A percentile compares a stretch with the other conserved stretches of the same genome.
These are phyloP conservation scores for Galeruca laticollis DNA, from an alignment of 2,888 invertebrate species.

Conservation along the genomic window DNA sequence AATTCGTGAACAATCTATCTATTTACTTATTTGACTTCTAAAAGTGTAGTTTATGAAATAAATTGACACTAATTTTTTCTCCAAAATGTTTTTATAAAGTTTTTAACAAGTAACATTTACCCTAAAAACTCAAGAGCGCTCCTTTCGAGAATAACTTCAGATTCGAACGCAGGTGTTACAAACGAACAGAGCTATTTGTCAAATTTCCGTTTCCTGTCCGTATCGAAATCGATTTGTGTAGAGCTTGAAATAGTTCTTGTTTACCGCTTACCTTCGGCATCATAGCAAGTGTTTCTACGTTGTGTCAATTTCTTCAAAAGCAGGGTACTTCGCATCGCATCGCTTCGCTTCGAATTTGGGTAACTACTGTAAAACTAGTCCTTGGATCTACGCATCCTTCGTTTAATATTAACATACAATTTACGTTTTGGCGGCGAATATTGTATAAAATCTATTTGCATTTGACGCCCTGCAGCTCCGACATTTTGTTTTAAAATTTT, in stretches of 20 bases:
- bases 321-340: conserved; percentile 41
- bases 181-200: neutral
- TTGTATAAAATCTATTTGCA: conserved; percentile 56
- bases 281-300: conserved; percentile 19
- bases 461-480: conserved; percentile 61
- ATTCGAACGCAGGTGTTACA: neutral
- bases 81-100: too few relatives aligned
- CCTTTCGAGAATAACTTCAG: too few relatives aligned
- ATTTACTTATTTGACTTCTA: too few relatives aligned
- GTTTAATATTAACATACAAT: conserved; percentile 59
- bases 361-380: conserved; percentile 66
- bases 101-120: too few relatives aligned
- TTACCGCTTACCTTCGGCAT: conserved; percentile 25
- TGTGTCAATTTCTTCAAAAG: conserved; percentile 44
- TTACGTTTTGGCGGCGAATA: conserved; percentile 67
- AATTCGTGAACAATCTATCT: too few relatives aligned
- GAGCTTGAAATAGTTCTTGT: conserved; percentile 17
- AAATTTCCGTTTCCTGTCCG: conserved; percentile 29
- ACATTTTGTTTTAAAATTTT: conserved; percentile 60
- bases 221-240: conserved; percentile 26
- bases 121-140: neutral
- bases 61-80: neutral
- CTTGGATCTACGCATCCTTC: conserved; percentile 64
- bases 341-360: conserved; percentile 65
- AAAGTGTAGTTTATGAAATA: neutral